Evolutionary conservation across 2,888 invertebrate species (phyloP).

Genomic region (Anarsia innoxiella): DNA sequence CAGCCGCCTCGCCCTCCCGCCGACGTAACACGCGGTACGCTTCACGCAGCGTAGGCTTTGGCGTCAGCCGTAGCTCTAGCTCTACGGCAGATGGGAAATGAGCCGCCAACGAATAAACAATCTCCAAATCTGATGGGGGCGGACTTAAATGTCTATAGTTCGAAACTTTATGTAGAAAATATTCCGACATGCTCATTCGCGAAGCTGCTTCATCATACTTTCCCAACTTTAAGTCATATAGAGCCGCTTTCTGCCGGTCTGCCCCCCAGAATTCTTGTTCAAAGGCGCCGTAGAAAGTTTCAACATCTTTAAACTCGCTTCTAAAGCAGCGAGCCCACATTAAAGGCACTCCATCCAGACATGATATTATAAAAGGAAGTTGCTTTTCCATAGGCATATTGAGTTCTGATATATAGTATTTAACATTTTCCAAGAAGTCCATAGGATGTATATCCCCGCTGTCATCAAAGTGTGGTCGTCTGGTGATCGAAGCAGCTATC

Average conservation of each 20-base stretch:
- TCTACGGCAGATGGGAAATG: conserved; percentile 66
- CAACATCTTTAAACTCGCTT: conserved; percentile 51
- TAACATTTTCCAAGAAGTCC: conserved; percentile 62
- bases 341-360: conserved; percentile 60
- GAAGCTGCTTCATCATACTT: conserved; percentile 55
- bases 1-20: conserved; percentile 58
- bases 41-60: conserved; percentile 64
- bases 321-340: conserved; percentile 68
- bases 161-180: conserved; percentile 65
- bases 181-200: conserved; percentile 62
- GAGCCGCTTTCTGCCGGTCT: conserved; percentile 59
- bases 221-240: conserved; percentile 65
- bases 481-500: conserved; percentile 57
- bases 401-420: conserved; percentile 60
- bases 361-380: conserved; percentile 59
- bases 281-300: conserved; percentile 54
- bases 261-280: conserved; percentile 68
- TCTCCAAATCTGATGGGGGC: conserved; percentile 66
- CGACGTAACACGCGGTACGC: conserved; percentile 63
- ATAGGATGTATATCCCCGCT: conserved; percentile 60
- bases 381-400: conserved; percentile 55
- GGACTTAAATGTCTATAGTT: conserved; percentile 62
- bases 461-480: conserved; percentile 63
- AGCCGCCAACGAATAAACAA: conserved; percentile 64
- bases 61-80: conserved; percentile 60